Conservation (phyloP, 1,140 invertebrate species). For the Colletes gigas region DNA sequence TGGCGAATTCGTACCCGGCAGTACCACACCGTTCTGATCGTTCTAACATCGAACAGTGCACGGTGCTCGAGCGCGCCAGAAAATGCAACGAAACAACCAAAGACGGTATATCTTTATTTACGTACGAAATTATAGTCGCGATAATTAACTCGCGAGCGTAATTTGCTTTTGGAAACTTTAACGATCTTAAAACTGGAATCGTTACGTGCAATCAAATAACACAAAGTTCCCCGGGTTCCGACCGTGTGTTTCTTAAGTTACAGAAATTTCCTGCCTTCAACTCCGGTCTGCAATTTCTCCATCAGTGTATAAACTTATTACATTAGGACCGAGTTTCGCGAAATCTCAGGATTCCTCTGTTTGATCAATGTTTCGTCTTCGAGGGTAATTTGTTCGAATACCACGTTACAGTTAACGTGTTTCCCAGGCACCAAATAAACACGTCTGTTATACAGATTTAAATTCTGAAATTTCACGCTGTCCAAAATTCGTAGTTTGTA, state of each 20-base stretch:
- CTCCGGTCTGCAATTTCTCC: background rate
- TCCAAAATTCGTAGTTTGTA: no score
- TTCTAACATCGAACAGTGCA: background rate
- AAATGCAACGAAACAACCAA: conserved; percentile 18
- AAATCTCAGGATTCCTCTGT: background rate
- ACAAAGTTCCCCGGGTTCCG: background rate
- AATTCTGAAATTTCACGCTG: no score
- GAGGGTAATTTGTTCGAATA: conserved; percentile 1
- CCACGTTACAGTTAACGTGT: no score
- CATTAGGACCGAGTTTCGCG: background rate
- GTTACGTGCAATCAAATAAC: background rate
- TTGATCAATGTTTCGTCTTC: background rate
- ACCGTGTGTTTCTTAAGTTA: background rate
- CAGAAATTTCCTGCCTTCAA: background rate
- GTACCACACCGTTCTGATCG: conserved; percentile 37
- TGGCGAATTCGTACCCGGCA: conserved; percentile 52
- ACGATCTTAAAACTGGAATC: background rate
- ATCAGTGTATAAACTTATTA: background rate
- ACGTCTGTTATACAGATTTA: no score
- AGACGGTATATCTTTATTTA: conserved; percentile 6
- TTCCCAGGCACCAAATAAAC: no score
- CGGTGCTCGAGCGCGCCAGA: background rate
- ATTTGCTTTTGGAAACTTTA: conserved; percentile 6
- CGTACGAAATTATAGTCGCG: background rate
- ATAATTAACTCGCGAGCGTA: conserved; percentile 1